Conservation (phyloP, 2,888 invertebrate genomes). For the Microchrysa polita region DNA sequence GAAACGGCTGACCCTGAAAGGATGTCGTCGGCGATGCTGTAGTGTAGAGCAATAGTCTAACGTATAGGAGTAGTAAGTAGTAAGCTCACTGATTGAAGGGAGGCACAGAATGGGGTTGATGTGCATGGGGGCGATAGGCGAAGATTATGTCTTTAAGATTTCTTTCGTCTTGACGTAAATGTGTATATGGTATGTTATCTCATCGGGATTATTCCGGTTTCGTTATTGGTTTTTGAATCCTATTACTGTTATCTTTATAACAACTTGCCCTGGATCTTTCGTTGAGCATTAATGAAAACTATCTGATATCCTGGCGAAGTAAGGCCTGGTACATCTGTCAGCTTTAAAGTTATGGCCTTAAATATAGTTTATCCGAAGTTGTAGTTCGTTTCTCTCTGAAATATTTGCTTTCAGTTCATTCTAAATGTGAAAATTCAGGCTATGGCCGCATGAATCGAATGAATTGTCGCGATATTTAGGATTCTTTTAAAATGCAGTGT, state of each 20-base stretch:
- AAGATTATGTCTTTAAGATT: neutral
- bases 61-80: too few species aligned
- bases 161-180: neutral
- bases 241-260: constrained; percentile 5
- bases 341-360: constrained; percentile 1
- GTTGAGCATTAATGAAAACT: neutral
- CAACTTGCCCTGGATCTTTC: neutral
- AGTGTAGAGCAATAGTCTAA: too few species aligned
- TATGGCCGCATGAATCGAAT: too few species aligned
- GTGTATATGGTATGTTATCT: neutral
- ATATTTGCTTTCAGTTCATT: too few species aligned
- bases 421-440: too few species aligned
- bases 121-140: neutral
- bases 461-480: too few species aligned
- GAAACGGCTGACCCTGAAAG: constrained; percentile 26
- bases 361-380: too few species aligned
- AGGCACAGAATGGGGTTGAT: neutral
- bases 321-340: neutral
- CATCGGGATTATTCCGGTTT: neutral
- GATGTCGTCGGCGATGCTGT: constrained; percentile 2
- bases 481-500: too few species aligned
- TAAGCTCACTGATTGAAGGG: too few species aligned
- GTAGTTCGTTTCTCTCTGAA: too few species aligned
- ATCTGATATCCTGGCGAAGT: constrained; percentile 5
- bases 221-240: constrained; percentile 19